Conservation (phyloP, 2,888 invertebrate species). For the Myathropa florea region DNA sequence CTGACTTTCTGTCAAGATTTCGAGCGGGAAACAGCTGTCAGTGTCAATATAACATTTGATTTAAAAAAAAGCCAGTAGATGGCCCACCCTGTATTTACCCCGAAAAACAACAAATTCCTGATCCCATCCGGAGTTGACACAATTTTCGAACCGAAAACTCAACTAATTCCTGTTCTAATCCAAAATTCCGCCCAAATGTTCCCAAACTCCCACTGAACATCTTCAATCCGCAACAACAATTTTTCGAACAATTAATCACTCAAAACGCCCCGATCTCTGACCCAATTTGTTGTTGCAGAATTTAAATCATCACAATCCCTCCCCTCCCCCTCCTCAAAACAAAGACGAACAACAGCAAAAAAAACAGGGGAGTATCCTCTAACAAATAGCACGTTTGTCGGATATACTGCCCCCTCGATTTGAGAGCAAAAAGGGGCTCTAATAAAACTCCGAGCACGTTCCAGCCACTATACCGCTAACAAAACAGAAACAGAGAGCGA, state of each 20-base stretch:
- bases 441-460: constrained; percentile 63
- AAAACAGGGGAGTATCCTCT: not conserved
- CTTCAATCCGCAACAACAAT: not conserved
- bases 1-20: too few species aligned
- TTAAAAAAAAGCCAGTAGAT: too few species aligned
- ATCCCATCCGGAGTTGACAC: too few species aligned
- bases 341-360: not conserved
- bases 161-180: too few species aligned
- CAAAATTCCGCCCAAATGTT: not conserved
- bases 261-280: not conserved
- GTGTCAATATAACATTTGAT: too few species aligned
- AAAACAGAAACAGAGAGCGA: constrained; percentile 26
- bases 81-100: too few species aligned
- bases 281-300: constrained; percentile 50
- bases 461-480: constrained; percentile 32
- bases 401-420: constrained; percentile 8
- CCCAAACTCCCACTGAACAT: not conserved
- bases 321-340: constrained; percentile 12
- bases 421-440: constrained; percentile 23
- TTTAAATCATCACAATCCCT: constrained; percentile 39
- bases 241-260: constrained; percentile 41
- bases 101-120: too few species aligned
- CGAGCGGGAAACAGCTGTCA: too few species aligned
- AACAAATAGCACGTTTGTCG: constrained; percentile 56
- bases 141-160: too few species aligned